These are phyloP conservation scores for Rhizomys pruinosus DNA, from an alignment of 2,113 vertebrate genomes.

Conservation along the genomic window DNA sequence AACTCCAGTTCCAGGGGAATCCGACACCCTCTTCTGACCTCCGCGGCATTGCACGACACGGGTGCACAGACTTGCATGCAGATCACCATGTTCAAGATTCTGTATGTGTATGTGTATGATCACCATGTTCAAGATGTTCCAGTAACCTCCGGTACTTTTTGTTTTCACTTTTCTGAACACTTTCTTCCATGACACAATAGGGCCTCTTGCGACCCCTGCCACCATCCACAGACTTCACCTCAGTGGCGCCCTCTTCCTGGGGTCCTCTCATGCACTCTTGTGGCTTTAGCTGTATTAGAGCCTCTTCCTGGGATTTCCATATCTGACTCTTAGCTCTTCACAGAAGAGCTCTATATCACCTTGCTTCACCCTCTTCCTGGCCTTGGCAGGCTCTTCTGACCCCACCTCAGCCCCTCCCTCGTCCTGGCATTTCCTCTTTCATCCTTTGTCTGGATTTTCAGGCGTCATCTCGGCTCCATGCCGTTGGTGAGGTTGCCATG, in stretches of 20 bases:
- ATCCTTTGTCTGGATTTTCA: too few relatives aligned
- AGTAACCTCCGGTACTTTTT: too few relatives aligned
- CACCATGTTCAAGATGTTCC: too few relatives aligned
- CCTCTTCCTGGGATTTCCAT: neutral
- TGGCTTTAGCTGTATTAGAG: neutral
- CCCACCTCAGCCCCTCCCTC: neutral
- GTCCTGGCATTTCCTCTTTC: neutral
- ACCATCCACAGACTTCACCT: neutral
- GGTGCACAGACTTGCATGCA: too few relatives aligned
- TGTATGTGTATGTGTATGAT: too few relatives aligned
- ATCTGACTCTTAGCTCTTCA: neutral
- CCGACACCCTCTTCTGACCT: too few relatives aligned
- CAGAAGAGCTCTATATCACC: neutral
- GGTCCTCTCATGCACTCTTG: neutral
- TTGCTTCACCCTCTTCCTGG: neutral
- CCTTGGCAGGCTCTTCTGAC: neutral
- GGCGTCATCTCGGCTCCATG: too few relatives aligned
- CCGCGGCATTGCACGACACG: too few relatives aligned
- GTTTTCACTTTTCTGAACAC: too few relatives aligned
- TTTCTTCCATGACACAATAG: neutral
- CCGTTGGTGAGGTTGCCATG: too few relatives aligned
- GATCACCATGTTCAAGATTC: too few relatives aligned
- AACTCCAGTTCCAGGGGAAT: too few relatives aligned
- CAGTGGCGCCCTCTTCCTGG: neutral
- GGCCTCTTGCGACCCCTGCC: neutral